Conservation (phyloP, 64 coral and sea anemone genomes). For the Pocillopora damicornis region DNA sequence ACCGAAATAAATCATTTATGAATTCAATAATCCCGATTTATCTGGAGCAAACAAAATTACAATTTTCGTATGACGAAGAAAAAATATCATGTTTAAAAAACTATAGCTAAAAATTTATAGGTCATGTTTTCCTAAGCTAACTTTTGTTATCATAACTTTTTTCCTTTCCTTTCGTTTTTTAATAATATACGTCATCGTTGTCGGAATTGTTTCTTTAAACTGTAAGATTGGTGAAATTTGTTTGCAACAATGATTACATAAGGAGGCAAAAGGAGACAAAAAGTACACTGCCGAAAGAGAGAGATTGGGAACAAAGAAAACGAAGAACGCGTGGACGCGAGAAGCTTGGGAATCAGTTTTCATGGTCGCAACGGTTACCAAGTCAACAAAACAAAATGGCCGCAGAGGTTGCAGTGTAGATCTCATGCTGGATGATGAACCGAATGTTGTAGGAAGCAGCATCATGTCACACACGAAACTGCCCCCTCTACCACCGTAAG, state of each 20-base stretch:
- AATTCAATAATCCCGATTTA: too few species aligned
- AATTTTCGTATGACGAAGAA: too few species aligned
- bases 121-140: too few species aligned
- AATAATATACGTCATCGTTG: too few species aligned
- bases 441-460: background rate
- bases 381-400: constrained; percentile 71
- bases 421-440: background rate
- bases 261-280: background rate
- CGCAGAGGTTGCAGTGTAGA: constrained; percentile 22
- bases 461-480: constrained; percentile 81
- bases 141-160: too few species aligned
- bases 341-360: constrained; percentile 26
- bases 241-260: background rate
- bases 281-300: background rate
- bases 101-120: too few species aligned
- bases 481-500: constrained; percentile 91
- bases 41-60: too few species aligned
- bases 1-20: too few species aligned
- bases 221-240: background rate
- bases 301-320: background rate
- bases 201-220: background rate
- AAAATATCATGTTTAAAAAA: too few species aligned
- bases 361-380: constrained; percentile 51
- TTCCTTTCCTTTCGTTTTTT: too few species aligned
- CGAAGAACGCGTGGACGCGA: background rate